Percentiles rank a stretch among this genome's conserved stretches.
phyloP scores from a whole-genome alignment of 2,888 invertebrate genomes.

The Sympetrum striolatum region DNA sequence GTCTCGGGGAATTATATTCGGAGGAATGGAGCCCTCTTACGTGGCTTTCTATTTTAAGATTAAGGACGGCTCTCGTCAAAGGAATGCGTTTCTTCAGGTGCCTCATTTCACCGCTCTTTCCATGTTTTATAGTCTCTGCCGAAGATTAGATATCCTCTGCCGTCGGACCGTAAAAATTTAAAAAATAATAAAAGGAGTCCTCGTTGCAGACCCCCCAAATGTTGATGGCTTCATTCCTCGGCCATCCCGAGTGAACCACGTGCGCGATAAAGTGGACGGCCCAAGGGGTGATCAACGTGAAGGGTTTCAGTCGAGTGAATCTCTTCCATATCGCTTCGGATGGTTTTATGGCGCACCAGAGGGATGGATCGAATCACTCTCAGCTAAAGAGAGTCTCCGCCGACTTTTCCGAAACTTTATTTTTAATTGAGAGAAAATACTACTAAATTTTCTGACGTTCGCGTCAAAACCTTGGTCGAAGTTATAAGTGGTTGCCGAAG shows the following conservation, averaged over 20 bases:
- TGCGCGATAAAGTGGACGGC: not conserved
- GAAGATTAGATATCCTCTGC: conserved; percentile 17
- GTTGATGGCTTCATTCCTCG: conserved; percentile 10
- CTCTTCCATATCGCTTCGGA: not conserved
- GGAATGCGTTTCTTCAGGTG: not conserved
- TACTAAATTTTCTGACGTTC: no score
- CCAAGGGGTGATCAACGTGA: not conserved
- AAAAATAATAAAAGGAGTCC: not conserved
- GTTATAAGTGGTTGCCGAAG: no score
- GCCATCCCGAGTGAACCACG: not conserved
- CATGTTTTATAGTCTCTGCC: not conserved
- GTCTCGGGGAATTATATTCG: not conserved
- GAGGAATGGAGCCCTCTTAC: not conserved
- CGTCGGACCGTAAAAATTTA: not conserved
- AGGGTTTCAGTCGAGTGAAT: not conserved
- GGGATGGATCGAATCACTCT: no score
- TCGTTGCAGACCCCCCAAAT: not conserved
- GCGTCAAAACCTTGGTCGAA: no score
- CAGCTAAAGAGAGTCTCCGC: no score
- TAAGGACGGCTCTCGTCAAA: not conserved
- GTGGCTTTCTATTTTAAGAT: not conserved
- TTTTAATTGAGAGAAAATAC: no score
- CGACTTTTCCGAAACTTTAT: no score
- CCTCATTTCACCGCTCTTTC: conserved; percentile 8
- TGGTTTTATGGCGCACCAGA: no score